Base-by-base conservation (phyloP, 2,797 vertebrate species). In the Salarias fasciatus region DNA sequence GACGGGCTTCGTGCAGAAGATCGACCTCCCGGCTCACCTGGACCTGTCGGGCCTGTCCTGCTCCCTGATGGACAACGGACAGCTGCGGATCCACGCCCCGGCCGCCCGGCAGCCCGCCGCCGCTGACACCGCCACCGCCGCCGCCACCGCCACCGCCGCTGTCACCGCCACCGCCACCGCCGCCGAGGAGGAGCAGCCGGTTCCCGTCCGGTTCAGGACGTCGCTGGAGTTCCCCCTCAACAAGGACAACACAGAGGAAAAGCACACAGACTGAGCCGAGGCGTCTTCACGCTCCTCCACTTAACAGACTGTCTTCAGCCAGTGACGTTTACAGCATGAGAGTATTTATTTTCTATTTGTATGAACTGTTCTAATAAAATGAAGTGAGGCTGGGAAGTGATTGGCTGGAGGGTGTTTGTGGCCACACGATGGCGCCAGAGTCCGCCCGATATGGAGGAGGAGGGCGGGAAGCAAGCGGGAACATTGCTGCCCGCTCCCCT, bases 161-260 rank as follows among this genome's bases (percentile, higher is more conserved):
- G n/a, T n/a, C n/a, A n/a, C 42, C 77, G 69, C 59, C 81, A 63
- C 61, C 46, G n/a, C n/a, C n/a, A n/a, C 78, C 49, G 66, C 51
- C 58, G 66, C 51, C 58, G 4, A 6, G 0, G 75, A 78, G 5
- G 82, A 92, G 37, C 15, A 11, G 0, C 44, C 65, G 18, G 75
- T 77, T 37, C 91, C 91, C 0, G 10, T 77, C 9, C 74, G 79
- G 8, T 92, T 89, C 73, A 90, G 87, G 52, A 81, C 89, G 0
- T 90, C 90, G 0, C 76, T 93, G 70, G 87, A 92, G 38, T 88
- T 93, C 56, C 88, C 90, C 42, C 71, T 93, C 12, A 72, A 35
- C 31, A 84, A 86, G 37, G 79, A 83, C 3, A 35, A 73, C 18
- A 57, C 54, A 31, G 64, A 84, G 10, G 56, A 73, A 11, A 59